Percentiles rank a stretch among this genome's conserved stretches.
Evolutionary conservation across 1,140 invertebrate genomes (phyloP).

Genomic region (Heliconius hewitsoni): DNA sequence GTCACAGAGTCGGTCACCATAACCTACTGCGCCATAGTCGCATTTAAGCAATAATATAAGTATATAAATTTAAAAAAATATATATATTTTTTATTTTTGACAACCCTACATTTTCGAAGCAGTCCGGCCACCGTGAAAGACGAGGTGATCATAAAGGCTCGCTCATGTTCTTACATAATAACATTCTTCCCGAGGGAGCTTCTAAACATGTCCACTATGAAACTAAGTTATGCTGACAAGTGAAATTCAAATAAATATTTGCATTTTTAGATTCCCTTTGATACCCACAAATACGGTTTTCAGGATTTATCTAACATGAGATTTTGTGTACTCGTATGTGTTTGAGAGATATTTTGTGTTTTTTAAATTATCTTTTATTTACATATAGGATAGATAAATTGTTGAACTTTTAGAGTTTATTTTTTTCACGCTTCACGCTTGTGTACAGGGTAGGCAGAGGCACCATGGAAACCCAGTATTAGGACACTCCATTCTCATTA

Average conservation of each 20-base stretch:
- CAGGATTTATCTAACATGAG: constrained; percentile 6
- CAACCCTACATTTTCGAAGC: constrained; percentile 2
- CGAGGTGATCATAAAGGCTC: constrained; percentile 77
- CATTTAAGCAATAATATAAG: too few species aligned
- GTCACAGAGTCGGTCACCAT: too few species aligned
- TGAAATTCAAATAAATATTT: constrained; percentile 29
- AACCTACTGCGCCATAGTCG: too few species aligned
- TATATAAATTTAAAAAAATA: neutral
- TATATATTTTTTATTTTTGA: neutral
- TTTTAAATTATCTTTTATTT: too few species aligned
- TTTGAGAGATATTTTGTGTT: too few species aligned
- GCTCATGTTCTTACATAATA: constrained; percentile 80
- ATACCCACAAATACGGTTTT: constrained; percentile 15
- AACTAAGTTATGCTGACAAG: constrained; percentile 39
- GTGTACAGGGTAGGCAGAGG: too few species aligned
- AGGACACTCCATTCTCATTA: too few species aligned
- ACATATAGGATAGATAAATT: too few species aligned
- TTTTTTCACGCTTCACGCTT: too few species aligned
- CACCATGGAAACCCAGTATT: too few species aligned
- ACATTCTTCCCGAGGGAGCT: constrained; percentile 62
- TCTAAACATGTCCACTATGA: constrained; percentile 39
- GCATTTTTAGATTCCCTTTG: constrained; percentile 31
- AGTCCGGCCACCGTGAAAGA: constrained; percentile 67
- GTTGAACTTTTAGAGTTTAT: too few species aligned
- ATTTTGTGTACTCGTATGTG: neutral